Conservation (phyloP, 1,140 invertebrate genomes). For the Drosophila arawakana region DNA sequence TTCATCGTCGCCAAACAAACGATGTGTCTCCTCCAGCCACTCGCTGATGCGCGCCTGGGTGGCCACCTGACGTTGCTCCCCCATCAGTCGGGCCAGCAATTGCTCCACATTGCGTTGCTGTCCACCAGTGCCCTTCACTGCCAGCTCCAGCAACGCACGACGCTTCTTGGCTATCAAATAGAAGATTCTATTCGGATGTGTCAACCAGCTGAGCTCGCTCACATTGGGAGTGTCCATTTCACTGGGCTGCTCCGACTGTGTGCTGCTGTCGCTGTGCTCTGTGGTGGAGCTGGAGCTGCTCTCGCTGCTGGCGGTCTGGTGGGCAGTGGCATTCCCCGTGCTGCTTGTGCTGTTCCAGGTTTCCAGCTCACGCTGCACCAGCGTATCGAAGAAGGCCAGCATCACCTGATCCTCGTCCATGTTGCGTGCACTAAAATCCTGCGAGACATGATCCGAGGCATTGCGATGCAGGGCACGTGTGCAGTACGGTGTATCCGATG, state of each 20-base stretch:
- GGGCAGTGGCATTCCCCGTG: constrained; percentile 32
- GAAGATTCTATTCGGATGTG: constrained; percentile 78
- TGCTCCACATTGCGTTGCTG: constrained; percentile 60
- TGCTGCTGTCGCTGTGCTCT: constrained; percentile 16
- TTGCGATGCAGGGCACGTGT: constrained; percentile 93
- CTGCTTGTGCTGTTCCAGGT: constrained; percentile 86
- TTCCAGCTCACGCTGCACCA: constrained; percentile 95
- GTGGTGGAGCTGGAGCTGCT: constrained; percentile 40
- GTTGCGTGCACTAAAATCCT: constrained; percentile 92
- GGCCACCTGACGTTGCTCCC: constrained; percentile 59
- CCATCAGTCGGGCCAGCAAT: constrained; percentile 53
- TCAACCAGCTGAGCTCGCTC: constrained; percentile 70
- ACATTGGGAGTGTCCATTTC: constrained; percentile 66
- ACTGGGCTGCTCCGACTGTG: constrained; percentile 44
- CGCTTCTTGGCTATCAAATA: constrained; percentile 83
- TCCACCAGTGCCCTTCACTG: constrained; percentile 68
- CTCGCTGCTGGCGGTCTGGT: constrained; percentile 34
- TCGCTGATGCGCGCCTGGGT: constrained; percentile 60
- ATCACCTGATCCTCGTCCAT: constrained; percentile 96
- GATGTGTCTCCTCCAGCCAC: constrained; percentile 71
- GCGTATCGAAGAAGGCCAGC: constrained; percentile 98
- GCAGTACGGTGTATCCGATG: constrained; percentile 87
- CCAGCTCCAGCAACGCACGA: constrained; percentile 70
- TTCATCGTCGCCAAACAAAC: constrained; percentile 63
- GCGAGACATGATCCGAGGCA: constrained; percentile 91